Conservation (phyloP, 2,888 invertebrate species). For the Acanthacorydalis orientalis region DNA sequence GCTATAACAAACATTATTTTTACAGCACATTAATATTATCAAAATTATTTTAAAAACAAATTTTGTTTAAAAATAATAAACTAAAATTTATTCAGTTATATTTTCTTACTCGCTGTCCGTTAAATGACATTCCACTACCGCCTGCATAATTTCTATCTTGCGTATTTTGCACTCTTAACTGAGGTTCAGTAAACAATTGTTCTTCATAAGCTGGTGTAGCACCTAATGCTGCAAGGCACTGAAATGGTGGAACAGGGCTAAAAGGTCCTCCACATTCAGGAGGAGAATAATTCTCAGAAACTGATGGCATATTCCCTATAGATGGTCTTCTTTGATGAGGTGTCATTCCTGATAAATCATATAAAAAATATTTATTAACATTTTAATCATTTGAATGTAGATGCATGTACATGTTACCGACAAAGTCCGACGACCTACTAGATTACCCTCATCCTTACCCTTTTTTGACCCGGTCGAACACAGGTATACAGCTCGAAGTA, state of each 20-base stretch:
- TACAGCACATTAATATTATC: slow-evolving; percentile 1
- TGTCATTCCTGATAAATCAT: slow-evolving; percentile 5
- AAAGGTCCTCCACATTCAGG: slow-evolving; percentile 35
- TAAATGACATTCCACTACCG: slow-evolving; percentile 15
- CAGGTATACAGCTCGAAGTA: no score
- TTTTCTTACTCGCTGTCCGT: slow-evolving; percentile 20
- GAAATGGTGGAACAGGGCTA: slow-evolving; percentile 38
- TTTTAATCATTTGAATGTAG: no score
- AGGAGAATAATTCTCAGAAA: slow-evolving; percentile 37
- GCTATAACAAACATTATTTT: slow-evolving; percentile 19
- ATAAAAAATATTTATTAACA: not conserved
- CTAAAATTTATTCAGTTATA: not conserved
- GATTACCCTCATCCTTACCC: no score
- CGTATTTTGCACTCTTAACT: slow-evolving; percentile 17
- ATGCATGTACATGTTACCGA: no score
- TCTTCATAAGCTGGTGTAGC: slow-evolving; percentile 12
- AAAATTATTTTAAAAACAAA: not conserved
- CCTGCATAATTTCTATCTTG: slow-evolving; percentile 18
- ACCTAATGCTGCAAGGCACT: slow-evolving; percentile 38
- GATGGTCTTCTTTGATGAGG: slow-evolving; percentile 20
- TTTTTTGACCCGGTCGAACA: no score
- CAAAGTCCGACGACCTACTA: no score
- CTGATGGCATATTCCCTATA: slow-evolving; percentile 28
- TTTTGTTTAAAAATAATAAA: not conserved
- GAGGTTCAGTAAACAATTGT: slow-evolving; percentile 3